Conservation (phyloP, 2,113 vertebrate species). For the Empidonax traillii region DNA sequence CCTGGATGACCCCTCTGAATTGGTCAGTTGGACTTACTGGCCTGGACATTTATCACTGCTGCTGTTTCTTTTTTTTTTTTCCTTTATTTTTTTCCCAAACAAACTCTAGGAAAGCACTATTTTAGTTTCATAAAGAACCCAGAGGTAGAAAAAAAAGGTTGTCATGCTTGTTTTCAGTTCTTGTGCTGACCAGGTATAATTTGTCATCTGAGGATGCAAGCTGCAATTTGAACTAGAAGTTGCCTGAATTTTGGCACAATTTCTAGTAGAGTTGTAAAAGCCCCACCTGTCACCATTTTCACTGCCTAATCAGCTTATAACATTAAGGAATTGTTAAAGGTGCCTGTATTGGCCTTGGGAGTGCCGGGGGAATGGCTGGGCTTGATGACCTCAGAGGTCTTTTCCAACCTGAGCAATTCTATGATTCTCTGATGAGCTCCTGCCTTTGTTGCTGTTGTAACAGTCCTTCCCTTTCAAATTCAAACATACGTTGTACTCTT, state of each 20-base stretch:
- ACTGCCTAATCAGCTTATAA: neutral
- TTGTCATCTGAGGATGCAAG: conserved; percentile 26
- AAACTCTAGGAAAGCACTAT: neutral
- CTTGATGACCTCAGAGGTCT: neutral
- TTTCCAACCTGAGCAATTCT: neutral
- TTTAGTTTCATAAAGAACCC: neutral
- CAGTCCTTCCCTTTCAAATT: neutral
- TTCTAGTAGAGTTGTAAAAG: conserved; percentile 15
- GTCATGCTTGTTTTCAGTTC: neutral
- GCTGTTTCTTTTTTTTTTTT: neutral
- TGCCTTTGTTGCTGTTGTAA: neutral
- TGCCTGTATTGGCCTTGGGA: neutral
- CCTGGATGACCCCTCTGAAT: conserved; percentile 44
- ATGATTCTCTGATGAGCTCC: neutral
- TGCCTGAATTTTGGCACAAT: conserved; percentile 37
- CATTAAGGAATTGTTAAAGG: neutral
- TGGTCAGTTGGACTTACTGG: conserved; percentile 11
- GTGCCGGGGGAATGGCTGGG: neutral
- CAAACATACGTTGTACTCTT: neutral
- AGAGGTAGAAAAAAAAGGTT: neutral
- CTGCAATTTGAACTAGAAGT: conserved; percentile 39
- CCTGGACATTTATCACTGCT: conserved; percentile 25
- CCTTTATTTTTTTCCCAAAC: neutral
- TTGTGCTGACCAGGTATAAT: conserved; percentile 27
- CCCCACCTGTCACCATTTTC: conserved; percentile 23